Evolutionary conservation across 2,888 invertebrate species (phyloP), one percentile per base, ranked within the genome.

Genomic region (Ornithoptera alexandrae): DNA sequence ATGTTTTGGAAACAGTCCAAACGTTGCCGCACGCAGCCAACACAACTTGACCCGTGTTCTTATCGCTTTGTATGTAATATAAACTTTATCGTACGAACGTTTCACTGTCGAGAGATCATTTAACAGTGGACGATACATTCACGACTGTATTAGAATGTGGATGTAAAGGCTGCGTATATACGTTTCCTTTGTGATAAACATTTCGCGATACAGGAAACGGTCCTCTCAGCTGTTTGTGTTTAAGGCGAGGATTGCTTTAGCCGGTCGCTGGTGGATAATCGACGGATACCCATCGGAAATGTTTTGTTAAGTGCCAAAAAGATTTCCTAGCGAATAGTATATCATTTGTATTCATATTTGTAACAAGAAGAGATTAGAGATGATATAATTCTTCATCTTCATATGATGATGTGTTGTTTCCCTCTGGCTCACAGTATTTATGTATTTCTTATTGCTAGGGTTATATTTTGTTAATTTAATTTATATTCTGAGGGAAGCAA

Each of bases 1-100:
- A 84, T 84, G 85, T 83, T 87, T 88, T 89, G 89, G 89, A 88
- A 76, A 77, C 76, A 75, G 77, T 88, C 89, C 89, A 89, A 89
- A 82, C 85, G 76, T 77, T 76, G 76, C 78, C 75, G 74, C 73
- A 74, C 30, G 53, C 71, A 68, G 70, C 84, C 82, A 84, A 58
- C 30, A 50, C 74, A 74, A 69, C 61, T 71, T 78, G 84, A 80
- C 65, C 59, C 64, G 50, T 22, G 64, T 59, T 59, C 62, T 66
- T 63, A 58, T 22, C 42, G 53, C 57, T 10, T 15, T 30, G 53
- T 39, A 56, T 63, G 42, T 46, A 56, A 61, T n/a, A 30, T 62
- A 30, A n/a, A 53, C 69, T 12, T 59, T 57, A 62, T 65, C 69
- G 36, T 53, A 10, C 30, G 39, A 56, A n/a, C 8, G 46, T 64